Evolutionary conservation across 2,888 invertebrate species (phyloP).

Genomic region (Drosophila kanekoi): DNA sequence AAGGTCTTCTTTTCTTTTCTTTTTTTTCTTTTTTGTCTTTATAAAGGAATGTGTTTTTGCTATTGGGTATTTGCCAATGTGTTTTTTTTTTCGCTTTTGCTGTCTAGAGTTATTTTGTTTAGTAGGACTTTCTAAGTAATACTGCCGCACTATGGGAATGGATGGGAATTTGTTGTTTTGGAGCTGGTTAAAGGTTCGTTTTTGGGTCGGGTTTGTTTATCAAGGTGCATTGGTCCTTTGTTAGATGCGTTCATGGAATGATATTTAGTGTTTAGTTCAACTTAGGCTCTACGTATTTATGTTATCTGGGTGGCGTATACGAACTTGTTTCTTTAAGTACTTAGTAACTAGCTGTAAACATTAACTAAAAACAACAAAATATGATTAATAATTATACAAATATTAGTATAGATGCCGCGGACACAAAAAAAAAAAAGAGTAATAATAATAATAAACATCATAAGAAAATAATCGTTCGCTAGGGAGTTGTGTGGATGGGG

Average conservation of each 20-base stretch:
- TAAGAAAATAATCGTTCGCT: conserved; percentile 31
- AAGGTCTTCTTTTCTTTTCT: conserved; percentile 9
- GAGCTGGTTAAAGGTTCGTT: neutral
- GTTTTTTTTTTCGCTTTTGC: conserved; percentile 7
- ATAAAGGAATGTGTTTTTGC: conserved; percentile 44
- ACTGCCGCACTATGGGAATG: conserved; percentile 67
- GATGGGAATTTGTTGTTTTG: conserved; percentile 10
- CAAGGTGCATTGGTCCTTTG: conserved; percentile 16
- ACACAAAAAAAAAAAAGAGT: conserved; percentile 22
- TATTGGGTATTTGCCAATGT: conserved; percentile 7
- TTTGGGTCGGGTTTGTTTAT: neutral
- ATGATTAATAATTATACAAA: conserved; percentile 21
- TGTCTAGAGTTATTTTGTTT: conserved; percentile 6
- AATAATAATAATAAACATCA: conserved; percentile 12
- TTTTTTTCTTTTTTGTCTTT: conserved; percentile 7
- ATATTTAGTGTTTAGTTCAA: conserved; percentile 38
- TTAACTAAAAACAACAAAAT: conserved; percentile 58
- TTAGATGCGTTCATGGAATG: conserved; percentile 57
- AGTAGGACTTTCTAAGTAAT: conserved; percentile 66
- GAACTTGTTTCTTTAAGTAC: conserved; percentile 64
- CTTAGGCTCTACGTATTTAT: conserved; percentile 59
- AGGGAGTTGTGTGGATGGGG: conserved; percentile 21
- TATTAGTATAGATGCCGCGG: conserved; percentile 21
- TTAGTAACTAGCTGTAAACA: conserved; percentile 60
- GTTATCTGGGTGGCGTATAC: conserved; percentile 25